Evolutionary conservation across 2,797 vertebrate species (phyloP).

Genomic region (Stomatorhinus walkeri): DNA sequence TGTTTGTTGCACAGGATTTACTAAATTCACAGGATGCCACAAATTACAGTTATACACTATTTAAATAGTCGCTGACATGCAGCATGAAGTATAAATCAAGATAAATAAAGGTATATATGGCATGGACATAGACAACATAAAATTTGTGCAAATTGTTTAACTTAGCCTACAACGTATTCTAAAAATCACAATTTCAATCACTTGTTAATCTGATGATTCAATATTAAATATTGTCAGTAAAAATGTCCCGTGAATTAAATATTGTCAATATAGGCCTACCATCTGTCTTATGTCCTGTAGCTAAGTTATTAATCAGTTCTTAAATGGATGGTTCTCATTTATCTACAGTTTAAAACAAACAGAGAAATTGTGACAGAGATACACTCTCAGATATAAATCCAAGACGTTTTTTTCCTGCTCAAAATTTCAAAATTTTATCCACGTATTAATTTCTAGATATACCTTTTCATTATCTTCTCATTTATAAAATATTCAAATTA

Average conservation of each 20-base stretch:
- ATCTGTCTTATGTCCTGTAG: background rate
- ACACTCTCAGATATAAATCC: background rate
- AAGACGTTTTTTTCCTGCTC: background rate
- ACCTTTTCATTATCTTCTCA: background rate
- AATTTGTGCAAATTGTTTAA: background rate
- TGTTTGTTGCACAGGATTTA: background rate
- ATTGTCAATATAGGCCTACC: background rate
- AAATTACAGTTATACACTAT: background rate
- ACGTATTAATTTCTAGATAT: background rate
- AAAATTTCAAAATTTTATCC: background rate
- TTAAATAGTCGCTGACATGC: background rate
- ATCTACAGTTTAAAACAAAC: background rate
- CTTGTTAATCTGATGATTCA: background rate
- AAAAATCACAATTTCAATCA: background rate
- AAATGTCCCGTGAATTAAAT: background rate
- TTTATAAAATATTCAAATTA: conserved; percentile 19
- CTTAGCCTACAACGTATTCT: background rate
- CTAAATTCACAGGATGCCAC: background rate
- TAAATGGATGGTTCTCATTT: background rate
- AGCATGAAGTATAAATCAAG: background rate
- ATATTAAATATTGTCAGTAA: background rate
- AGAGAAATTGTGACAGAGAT: background rate
- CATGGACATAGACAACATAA: background rate
- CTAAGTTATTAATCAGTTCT: background rate
- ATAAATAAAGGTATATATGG: background rate